Evolutionary conservation across 2,888 invertebrate genomes (phyloP), one percentile per base, ranked within the genome.

Genomic region (Tubulanus polymorphus): DNA sequence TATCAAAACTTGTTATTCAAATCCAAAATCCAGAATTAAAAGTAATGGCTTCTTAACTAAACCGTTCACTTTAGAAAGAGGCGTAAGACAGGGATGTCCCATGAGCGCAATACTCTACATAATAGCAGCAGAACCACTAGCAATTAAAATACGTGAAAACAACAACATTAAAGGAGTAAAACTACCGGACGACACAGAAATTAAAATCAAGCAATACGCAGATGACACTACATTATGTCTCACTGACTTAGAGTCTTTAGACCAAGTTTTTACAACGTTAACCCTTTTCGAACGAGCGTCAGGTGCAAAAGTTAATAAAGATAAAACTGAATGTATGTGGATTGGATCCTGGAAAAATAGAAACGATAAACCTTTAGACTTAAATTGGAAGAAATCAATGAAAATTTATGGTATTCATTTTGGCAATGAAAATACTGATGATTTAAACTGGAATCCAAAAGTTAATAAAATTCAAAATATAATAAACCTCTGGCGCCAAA

Each of bases 1-100:
- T 60, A 58, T 66, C 20, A 53, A 56, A 37, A 58, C 65, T 20
- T 53, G 64, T 35, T 65, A 67, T 48, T 53, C 32, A 25, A 25
- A 48, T 27, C 26, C 49, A 26, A 37, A 28, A 2, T 37, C 35
- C 35, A 23, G 25, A 35, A 47, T 55, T 37, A 26, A 29, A 28
- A 32, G 47, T 15, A 55, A 55, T 32, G 51, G 52, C 28, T 37
- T 25, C 27, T 6, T 55, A 20, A 29, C 32, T n/a, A 48, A 55
- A 26, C 28, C 41, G 26, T 35, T 55, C 37, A n/a, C 25, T 26
- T 28, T 55, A 26, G 29, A 25, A 12, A 45, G 52, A n/a, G 49
- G 55, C 18, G 51, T 55, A 6, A 18, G 55, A 12, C 55, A 55
- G 29, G 55, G 52, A n/a, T 55, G 55, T 26, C 26, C 48, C 6